Evolutionary conservation across 2,888 invertebrate species (phyloP), one percentile per base, ranked within the genome.

Genomic region (Brenthis daphne): DNA sequence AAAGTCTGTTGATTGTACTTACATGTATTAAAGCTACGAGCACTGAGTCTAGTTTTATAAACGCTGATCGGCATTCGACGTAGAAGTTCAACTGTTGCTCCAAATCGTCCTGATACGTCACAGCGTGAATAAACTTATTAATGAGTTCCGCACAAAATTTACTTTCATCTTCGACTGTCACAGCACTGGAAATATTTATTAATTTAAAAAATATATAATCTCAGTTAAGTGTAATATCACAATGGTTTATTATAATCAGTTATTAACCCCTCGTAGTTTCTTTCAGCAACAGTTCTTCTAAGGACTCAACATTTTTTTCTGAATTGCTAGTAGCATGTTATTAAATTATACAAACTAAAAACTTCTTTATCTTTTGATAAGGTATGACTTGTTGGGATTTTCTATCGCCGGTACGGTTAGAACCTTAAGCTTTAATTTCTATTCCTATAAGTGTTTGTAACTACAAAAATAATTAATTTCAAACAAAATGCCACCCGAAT

Each of bases 11-110:
- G 37, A 43, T 2, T 11, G 11, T 57, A 85, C 88, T 85, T 86
- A 97, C 97, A 89, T 98, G 97, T 0, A 99, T 96, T 53, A 99
- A 93, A 65, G 97, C 96, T 51, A 96, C 94, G 56, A 98, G 95
- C 16, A 99, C 98, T 2, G 95, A 91, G 85, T 99, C 99, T 53
- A 99, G 93, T 90, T 98, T 98, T 63, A 97, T 96, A 88, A 99
- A 99, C 0, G 96, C 94, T 6, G 97, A 96, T 75, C 99, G 94
- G 14, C 98, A 96, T 84, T 99, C 98, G 1, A 98, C 99, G 85
- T 97, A 99, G 92, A 99, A 99, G 82, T 96, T 96, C 12, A 99
- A 93, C 84, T 98, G 98, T 78, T 97, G 96, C 82, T 99, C 99
- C 82, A 97, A 95, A 86, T 99, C 98, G 14, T 95, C 93, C 11